Conservation (phyloP, 2,797 vertebrate species). For the Anabacerthia variegaticeps region DNA sequence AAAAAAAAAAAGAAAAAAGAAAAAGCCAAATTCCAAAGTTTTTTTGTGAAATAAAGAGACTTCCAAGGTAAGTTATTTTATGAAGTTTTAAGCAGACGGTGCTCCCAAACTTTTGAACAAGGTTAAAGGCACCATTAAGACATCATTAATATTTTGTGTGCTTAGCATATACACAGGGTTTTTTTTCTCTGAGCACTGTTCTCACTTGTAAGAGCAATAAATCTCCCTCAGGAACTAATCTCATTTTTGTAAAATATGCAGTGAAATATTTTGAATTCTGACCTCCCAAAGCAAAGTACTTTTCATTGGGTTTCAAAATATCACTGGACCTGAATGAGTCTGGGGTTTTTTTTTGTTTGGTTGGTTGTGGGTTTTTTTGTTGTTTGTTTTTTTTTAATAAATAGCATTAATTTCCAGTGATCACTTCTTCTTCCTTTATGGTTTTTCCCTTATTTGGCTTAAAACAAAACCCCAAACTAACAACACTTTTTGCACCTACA, state of each 20-base stretch:
- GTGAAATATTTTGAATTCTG: background rate
- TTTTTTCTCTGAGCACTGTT: slow-evolving; percentile 30
- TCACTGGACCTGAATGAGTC: background rate
- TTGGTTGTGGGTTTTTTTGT: too few relatives aligned
- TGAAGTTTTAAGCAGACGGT: slow-evolving; percentile 34
- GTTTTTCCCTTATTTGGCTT: background rate
- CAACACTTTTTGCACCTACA: background rate
- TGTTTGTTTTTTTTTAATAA: background rate
- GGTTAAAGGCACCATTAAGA: slow-evolving; percentile 53
- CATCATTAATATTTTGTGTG: slow-evolving; percentile 63
- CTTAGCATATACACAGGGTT: slow-evolving; percentile 14
- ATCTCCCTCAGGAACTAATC: slow-evolving; percentile 53
- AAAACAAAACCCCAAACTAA: background rate
- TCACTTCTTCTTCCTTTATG: background rate
- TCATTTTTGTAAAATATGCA: background rate
- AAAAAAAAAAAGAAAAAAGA: background rate
- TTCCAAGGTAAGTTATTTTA: background rate
- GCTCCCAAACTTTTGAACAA: background rate
- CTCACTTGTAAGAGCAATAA: slow-evolving; percentile 51
- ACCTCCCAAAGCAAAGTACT: background rate
- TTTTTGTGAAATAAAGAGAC: background rate
- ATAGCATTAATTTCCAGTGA: background rate
- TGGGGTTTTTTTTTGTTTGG: too few relatives aligned
- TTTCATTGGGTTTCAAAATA: background rate
- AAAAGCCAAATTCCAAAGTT: background rate